A percentile compares a stretch with the other conserved stretches of the same genome.
Conservation (phyloP, 2,888 invertebrate genomes). For the Idaea aversata region DNA sequence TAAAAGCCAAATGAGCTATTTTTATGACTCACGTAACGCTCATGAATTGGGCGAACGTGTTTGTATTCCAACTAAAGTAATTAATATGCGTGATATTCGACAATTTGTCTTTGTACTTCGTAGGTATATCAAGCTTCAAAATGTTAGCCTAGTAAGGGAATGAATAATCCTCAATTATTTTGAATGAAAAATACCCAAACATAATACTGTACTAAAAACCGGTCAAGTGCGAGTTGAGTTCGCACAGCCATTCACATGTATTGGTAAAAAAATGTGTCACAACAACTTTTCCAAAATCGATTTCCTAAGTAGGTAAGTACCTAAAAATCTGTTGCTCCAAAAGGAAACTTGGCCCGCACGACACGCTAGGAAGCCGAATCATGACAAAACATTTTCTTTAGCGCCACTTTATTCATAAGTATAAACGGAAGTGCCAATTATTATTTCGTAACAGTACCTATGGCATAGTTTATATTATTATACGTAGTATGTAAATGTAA, state of each 20-base stretch:
- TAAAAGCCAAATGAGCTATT: neutral
- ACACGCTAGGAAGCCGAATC: neutral
- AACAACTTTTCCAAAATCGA: no score
- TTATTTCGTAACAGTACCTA: neutral
- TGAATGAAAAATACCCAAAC: neutral
- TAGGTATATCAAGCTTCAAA: neutral
- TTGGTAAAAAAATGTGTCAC: no score
- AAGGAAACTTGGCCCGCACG: neutral
- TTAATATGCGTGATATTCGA: constrained; percentile 14
- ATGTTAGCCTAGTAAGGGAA: neutral
- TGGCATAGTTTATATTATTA: neutral
- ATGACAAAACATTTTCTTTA: neutral
- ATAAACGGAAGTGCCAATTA: neutral
- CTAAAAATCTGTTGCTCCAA: no score
- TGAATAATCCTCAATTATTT: neutral
- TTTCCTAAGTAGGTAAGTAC: no score
- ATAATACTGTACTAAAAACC: no score
- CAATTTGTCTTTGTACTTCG: constrained; percentile 13
- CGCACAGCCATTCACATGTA: no score
- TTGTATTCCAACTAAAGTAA: constrained; percentile 7
- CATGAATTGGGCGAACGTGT: neutral
- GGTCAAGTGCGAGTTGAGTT: no score
- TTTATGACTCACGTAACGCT: neutral
- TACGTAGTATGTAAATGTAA: neutral
- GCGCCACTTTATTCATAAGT: neutral